These are phyloP conservation scores for Creontiades dilutus DNA, from an alignment of 2,888 invertebrate genomes.

Conservation along the genomic window DNA sequence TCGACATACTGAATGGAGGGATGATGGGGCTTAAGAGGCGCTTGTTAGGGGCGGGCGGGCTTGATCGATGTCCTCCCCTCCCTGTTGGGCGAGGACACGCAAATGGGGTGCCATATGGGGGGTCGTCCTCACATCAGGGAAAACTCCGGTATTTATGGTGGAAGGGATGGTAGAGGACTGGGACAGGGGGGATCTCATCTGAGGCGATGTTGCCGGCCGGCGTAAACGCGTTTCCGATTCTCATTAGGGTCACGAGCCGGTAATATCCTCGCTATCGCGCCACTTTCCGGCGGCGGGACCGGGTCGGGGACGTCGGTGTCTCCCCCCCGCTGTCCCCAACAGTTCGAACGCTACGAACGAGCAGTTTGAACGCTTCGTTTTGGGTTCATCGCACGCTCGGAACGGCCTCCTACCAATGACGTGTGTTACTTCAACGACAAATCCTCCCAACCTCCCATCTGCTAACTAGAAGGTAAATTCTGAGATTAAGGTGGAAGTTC, in stretches of 20 bases:
- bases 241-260: conserved; percentile 27
- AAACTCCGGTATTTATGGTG: not conserved
- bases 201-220: not conserved
- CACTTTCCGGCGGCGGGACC: no score
- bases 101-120: conserved; percentile 16
- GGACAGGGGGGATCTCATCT: not conserved
- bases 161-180: no score
- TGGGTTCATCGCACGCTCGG: no score
- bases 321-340: no score
- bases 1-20: not conserved
- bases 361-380: no score
- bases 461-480: no score
- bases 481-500: no score
- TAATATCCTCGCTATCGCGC: conserved; percentile 16
- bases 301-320: no score
- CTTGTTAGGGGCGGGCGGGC: not conserved
- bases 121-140: not conserved
- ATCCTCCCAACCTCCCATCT: no score
- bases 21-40: not conserved
- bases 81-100: not conserved
- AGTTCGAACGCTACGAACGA: no score
- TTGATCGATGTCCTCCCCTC: conserved; percentile 15
- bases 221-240: conserved; percentile 36
- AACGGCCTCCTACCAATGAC: no score
- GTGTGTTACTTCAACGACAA: no score